Evolutionary conservation across 2,888 invertebrate species (phyloP).

Genomic region (Eupithecia exiguata): DNA sequence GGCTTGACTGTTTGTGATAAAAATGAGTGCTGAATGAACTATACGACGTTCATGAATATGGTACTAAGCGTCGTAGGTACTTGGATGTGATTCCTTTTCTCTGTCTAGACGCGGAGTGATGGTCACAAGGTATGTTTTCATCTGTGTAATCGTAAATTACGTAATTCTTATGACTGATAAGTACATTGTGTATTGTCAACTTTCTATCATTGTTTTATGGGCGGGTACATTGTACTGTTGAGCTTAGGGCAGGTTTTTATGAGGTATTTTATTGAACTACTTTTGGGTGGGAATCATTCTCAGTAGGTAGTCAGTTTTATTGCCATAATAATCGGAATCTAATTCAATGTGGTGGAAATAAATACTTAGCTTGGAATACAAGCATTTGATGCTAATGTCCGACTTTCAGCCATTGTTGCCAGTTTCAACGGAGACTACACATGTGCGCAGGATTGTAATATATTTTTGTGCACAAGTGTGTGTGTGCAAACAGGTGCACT

Average conservation of each 20-base stretch:
- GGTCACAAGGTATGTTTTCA: slow-evolving; percentile 73
- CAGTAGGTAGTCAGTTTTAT: slow-evolving; percentile 42
- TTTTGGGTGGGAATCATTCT: slow-evolving; percentile 34
- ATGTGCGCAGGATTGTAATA: background rate
- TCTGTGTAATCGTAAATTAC: slow-evolving; percentile 54
- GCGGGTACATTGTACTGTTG: slow-evolving; percentile 38
- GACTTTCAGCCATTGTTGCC: background rate
- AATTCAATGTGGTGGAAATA: slow-evolving; percentile 31
- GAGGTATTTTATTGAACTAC: slow-evolving; percentile 35
- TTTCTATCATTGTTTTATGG: slow-evolving; percentile 48
- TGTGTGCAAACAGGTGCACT: background rate
- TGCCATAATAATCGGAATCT: slow-evolving; percentile 40
- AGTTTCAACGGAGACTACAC: background rate
- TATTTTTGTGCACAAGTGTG: background rate
- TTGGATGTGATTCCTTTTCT: slow-evolving; percentile 50
- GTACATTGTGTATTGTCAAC: slow-evolving; percentile 61
- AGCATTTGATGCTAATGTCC: background rate
- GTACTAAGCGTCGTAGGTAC: slow-evolving; percentile 49
- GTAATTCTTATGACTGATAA: slow-evolving; percentile 70
- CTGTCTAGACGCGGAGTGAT: slow-evolving; percentile 50
- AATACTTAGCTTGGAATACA: slow-evolving; percentile 8
- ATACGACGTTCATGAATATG: slow-evolving; percentile 50
- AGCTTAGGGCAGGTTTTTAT: slow-evolving; percentile 38
- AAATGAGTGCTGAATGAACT: slow-evolving; percentile 59
- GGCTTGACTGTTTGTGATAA: slow-evolving; percentile 58